Percentiles rank a stretch among this genome's conserved stretches.
These are phyloP conservation scores for Cenopis cana DNA, from an alignment of 2,888 invertebrate species.

Conservation along the genomic window DNA sequence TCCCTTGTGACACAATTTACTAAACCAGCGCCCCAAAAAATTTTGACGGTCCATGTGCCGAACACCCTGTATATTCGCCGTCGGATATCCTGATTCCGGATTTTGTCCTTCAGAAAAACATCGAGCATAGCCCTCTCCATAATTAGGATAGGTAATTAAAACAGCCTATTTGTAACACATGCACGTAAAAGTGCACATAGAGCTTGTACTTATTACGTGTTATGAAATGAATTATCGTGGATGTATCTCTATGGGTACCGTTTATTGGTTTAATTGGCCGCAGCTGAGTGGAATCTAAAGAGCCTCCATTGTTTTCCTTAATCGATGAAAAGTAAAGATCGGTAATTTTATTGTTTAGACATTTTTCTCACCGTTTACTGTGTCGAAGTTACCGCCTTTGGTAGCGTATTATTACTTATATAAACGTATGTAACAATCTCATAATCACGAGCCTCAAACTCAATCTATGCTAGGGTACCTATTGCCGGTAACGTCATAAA, in stretches of 20 bases:
- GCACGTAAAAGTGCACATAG: background rate
- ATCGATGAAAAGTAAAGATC: conserved; percentile 35
- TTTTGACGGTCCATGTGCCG: too few species aligned
- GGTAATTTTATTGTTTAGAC: conserved; percentile 33
- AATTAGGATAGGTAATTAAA: too few species aligned
- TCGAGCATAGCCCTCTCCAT: too few species aligned
- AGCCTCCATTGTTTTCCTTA: conserved; percentile 32
- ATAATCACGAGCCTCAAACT: background rate
- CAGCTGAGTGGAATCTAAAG: conserved; percentile 16
- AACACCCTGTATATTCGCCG: too few species aligned
- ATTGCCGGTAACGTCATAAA: background rate
- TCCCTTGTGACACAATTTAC: too few species aligned
- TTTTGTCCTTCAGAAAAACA: too few species aligned
- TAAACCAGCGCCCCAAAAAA: too few species aligned
- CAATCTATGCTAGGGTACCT: background rate
- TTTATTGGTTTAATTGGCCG: conserved; percentile 20
- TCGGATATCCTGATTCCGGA: too few species aligned
- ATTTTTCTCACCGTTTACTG: conserved; percentile 30
- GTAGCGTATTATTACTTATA: background rate
- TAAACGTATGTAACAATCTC: background rate
- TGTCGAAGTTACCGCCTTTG: conserved; percentile 14
- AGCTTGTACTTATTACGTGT: background rate
- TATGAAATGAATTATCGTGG: too few species aligned
- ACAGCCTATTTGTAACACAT: too few species aligned
- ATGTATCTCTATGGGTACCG: conserved; percentile 20